Conservation (phyloP, 2,113 vertebrate genomes). For the Sinocyclocheilus rhinocerous region DNA sequence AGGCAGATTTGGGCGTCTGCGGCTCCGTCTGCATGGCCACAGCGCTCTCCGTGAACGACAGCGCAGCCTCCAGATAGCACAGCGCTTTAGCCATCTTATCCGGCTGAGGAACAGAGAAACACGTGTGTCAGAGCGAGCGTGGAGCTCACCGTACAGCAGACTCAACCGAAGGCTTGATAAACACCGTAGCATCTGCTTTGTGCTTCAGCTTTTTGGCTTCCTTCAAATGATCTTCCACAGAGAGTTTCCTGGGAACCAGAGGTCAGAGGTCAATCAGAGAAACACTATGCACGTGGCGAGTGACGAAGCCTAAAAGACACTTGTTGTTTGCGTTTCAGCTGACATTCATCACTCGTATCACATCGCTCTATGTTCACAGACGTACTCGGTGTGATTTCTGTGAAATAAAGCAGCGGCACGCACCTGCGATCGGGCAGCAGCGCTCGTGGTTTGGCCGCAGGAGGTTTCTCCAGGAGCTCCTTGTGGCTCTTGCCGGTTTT, state of each 20-base stretch:
- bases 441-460: too few species aligned
- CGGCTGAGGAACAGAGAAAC: conserved; percentile 65
- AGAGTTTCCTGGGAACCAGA: conserved; percentile 72
- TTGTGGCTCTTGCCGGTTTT: not conserved
- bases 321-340: too few species aligned
- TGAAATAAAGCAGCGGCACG: too few species aligned
- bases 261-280: conserved; percentile 23
- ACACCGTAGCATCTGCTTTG: conserved; percentile 92
- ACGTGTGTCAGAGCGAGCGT: not conserved
- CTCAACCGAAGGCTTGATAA: not conserved
- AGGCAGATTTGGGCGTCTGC: conserved; percentile 81
- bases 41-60: conserved; percentile 89
- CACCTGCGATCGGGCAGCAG: conserved; percentile 17
- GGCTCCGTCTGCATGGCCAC: conserved; percentile 85
- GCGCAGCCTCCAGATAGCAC: conserved; percentile 87
- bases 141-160: not conserved
- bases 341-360: too few species aligned
- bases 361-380: too few species aligned
- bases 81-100: conserved; percentile 87
- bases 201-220: conserved; percentile 93
- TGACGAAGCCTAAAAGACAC: not conserved
- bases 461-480: not conserved
- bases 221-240: conserved; percentile 86
- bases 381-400: not conserved
- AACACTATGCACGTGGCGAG: not conserved